A percentile compares a stretch with the other conserved stretches of the same genome.
Conservation (phyloP, 2,888 invertebrate species). For the Caenorhabditis doughertyi region DNA sequence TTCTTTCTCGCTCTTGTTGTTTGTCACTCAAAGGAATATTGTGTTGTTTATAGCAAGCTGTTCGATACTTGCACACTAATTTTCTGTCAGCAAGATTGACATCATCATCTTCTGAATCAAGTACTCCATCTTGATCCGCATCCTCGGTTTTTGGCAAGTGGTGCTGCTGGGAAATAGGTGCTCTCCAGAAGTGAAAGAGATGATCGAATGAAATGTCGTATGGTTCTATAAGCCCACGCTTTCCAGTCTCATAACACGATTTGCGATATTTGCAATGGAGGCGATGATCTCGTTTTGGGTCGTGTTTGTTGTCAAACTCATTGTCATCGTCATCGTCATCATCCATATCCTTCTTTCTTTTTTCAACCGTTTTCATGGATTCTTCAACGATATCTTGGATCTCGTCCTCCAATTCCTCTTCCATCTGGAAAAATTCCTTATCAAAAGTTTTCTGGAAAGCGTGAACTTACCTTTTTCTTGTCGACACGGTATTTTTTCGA, state of each 20-base stretch:
- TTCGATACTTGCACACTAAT: constrained; percentile 74
- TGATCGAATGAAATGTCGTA: constrained; percentile 58
- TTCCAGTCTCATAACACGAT: constrained; percentile 74
- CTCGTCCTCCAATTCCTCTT: constrained; percentile 66
- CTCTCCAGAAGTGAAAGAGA: constrained; percentile 63
- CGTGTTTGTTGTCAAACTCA: constrained; percentile 60
- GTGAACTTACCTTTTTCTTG: constrained; percentile 48
- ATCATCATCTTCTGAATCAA: constrained; percentile 68
- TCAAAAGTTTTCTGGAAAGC: not conserved
- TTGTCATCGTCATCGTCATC: constrained; percentile 62
- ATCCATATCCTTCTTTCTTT: constrained; percentile 42
- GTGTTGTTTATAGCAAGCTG: constrained; percentile 70
- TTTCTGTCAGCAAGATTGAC: constrained; percentile 63
- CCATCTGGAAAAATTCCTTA: constrained; percentile 29
- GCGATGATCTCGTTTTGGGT: constrained; percentile 61
- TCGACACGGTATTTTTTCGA: constrained; percentile 55
- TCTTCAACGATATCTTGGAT: constrained; percentile 68
- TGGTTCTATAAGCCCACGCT: constrained; percentile 62
- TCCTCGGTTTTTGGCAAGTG: constrained; percentile 53
- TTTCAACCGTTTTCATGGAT: constrained; percentile 48
- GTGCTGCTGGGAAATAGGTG: constrained; percentile 48
- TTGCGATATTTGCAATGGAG: constrained; percentile 76
- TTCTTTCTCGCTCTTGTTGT: constrained; percentile 65
- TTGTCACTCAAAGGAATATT: constrained; percentile 64
- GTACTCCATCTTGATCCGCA: constrained; percentile 64